A percentile compares a stretch with the other conserved stretches of the same genome.
These are phyloP conservation scores for Tenthredo mesomela DNA, from an alignment of 2,888 invertebrate genomes.

Conservation along the genomic window DNA sequence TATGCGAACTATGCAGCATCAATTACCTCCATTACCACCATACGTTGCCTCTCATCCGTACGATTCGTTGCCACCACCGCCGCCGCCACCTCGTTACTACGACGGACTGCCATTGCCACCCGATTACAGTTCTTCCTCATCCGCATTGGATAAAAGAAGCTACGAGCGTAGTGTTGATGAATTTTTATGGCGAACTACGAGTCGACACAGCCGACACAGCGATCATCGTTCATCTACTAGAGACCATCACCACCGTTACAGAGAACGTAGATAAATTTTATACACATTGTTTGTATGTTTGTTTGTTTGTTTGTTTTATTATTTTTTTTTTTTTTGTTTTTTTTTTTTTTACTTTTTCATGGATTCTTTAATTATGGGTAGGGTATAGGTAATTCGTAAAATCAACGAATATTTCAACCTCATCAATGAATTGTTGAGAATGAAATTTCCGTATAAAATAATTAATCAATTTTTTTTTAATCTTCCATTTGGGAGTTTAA, in stretches of 20 bases:
- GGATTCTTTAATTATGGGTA: constrained; percentile 6
- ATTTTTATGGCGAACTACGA: constrained; percentile 90
- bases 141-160: constrained; percentile 86
- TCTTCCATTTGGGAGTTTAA: neutral
- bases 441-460: constrained; percentile 4
- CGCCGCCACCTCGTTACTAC: constrained; percentile 91
- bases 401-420: constrained; percentile 34
- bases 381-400: constrained; percentile 30
- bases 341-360: constrained; percentile 41
- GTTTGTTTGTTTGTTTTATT: too few relatives aligned
- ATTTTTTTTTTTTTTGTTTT: constrained; percentile 21
- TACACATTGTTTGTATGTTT: neutral
- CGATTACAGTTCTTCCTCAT: constrained; percentile 84
- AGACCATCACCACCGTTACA: constrained; percentile 81
- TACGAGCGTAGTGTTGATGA: constrained; percentile 95
- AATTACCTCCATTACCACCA: constrained; percentile 91
- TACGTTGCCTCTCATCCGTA: constrained; percentile 86
- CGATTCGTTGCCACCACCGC: constrained; percentile 78
- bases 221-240: constrained; percentile 80
- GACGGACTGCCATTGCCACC: constrained; percentile 87
- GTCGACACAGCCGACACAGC: constrained; percentile 81
- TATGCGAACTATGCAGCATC: constrained; percentile 93
- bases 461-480: constrained; percentile 22
- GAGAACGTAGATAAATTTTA: constrained; percentile 80
- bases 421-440: constrained; percentile 11